A percentile compares a stretch with the other conserved stretches of the same genome.
Conservation (phyloP, 2,113 vertebrate genomes). For the Oreocharis arfaki region DNA sequence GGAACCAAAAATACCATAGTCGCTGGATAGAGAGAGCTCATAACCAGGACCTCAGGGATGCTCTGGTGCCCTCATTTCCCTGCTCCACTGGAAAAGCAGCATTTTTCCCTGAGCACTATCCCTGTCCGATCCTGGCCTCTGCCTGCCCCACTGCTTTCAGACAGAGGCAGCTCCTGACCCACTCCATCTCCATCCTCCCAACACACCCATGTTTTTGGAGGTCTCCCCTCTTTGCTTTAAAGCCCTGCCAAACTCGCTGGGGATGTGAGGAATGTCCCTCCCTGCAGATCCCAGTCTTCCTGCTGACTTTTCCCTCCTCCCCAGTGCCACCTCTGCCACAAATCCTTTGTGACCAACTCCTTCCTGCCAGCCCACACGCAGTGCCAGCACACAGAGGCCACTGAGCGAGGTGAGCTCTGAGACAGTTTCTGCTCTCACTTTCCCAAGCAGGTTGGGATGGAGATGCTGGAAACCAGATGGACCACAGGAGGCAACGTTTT, state of each 20-base stretch:
- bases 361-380: background rate
- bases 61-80: background rate
- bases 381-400: background rate
- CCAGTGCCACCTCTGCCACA: background rate
- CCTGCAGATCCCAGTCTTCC: background rate
- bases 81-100: background rate
- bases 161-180: background rate
- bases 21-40: too few species aligned
- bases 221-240: background rate
- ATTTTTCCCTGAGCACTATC: background rate
- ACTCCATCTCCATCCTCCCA: background rate
- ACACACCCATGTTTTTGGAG: rapidly evolving
- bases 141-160: background rate
- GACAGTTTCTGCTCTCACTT: background rate
- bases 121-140: background rate
- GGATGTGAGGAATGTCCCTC: background rate
- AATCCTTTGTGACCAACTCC: background rate
- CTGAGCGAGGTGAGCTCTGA: background rate
- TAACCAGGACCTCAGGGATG: background rate
- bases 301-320: background rate
- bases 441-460: background rate
- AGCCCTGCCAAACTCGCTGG: background rate
- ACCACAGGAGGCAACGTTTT: background rate
- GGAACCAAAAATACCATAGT: too few species aligned
- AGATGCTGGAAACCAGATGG: background rate